phyloP scores from a whole-genome alignment of 1,140 invertebrate genomes.

The Drosophila bipectinata region DNA sequence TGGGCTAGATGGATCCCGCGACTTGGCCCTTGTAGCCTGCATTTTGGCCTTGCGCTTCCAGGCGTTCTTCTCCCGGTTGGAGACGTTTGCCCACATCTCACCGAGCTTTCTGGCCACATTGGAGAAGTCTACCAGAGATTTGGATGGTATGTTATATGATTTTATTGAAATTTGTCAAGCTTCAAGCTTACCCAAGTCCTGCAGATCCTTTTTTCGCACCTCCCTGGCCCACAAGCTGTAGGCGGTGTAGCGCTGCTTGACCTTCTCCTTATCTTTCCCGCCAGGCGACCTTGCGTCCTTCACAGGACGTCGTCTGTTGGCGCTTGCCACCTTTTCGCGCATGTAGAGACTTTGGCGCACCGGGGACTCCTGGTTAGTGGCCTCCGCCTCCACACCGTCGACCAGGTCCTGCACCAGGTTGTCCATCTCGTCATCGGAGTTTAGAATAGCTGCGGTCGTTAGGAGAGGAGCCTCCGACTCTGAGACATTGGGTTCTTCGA shows the following conservation, averaged over 20 bases:
- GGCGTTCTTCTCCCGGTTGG: constrained; percentile 82
- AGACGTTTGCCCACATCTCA: constrained; percentile 93
- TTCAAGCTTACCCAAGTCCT: constrained; percentile 86
- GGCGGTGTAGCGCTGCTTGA: constrained; percentile 91
- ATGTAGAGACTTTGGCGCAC: constrained; percentile 89
- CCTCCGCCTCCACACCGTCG: constrained; percentile 74
- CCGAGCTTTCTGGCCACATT: constrained; percentile 91
- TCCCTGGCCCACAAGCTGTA: constrained; percentile 96
- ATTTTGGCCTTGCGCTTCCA: constrained; percentile 87
- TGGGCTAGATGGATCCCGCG: constrained; percentile 35
- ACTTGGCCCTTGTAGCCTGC: constrained; percentile 81
- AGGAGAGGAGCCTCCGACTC: constrained; percentile 30
- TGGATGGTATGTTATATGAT: background rate
- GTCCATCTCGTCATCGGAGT: constrained; percentile 75
- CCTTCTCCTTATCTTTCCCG: constrained; percentile 89
- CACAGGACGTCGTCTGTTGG: constrained; percentile 88
- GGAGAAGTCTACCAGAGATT: constrained; percentile 87
- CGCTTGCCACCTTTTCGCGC: constrained; percentile 87
- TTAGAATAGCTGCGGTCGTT: constrained; percentile 28
- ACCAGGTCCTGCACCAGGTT: constrained; percentile 76
- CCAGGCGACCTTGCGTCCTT: constrained; percentile 88
- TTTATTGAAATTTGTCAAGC: background rate
- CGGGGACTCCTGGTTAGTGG: constrained; percentile 80
- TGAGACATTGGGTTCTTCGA: constrained; percentile 34
- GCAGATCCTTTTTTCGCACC: constrained; percentile 87